phyloP scores from a whole-genome alignment of 2,113 vertebrate genomes.

The Megalops atlanticus region DNA sequence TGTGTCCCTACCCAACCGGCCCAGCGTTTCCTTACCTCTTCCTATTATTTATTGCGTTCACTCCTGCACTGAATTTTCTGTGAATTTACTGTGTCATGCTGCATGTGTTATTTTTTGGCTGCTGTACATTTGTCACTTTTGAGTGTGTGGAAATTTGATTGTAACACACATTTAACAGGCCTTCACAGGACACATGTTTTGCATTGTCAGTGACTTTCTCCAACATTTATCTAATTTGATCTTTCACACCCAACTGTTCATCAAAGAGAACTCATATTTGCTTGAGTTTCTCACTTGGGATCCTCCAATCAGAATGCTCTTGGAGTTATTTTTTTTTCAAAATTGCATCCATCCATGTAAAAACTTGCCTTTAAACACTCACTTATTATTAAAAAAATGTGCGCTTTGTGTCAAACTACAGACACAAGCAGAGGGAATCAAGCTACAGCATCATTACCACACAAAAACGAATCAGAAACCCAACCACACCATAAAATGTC shows the following conservation, averaged over 20 bases:
- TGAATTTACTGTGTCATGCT: not conserved
- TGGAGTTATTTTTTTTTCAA: not conserved
- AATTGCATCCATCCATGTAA: not conserved
- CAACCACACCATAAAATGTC: not conserved
- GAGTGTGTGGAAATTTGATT: constrained; percentile 25
- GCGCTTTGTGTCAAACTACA: not conserved
- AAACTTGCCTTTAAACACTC: not conserved
- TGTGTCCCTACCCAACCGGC: constrained; percentile 19
- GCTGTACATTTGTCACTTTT: constrained; percentile 20
- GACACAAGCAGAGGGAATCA: not conserved
- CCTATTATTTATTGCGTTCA: constrained; percentile 26
- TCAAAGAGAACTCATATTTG: not conserved
- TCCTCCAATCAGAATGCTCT: not conserved
- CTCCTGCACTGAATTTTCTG: constrained; percentile 30
- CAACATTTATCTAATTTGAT: not conserved
- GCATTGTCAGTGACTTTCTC: too few species aligned
- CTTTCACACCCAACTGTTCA: not conserved
- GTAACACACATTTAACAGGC: constrained; percentile 15
- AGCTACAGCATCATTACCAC: not conserved
- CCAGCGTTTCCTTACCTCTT: not conserved
- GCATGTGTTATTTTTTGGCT: too few species aligned
- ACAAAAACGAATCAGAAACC: not conserved
- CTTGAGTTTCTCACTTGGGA: too few species aligned
- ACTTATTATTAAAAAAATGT: not conserved
- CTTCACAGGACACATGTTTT: too few species aligned